Percentiles rank a stretch among this genome's conserved stretches.
Evolutionary conservation across 2,888 invertebrate species (phyloP).

Genomic region (Tanypteryx hageni): DNA sequence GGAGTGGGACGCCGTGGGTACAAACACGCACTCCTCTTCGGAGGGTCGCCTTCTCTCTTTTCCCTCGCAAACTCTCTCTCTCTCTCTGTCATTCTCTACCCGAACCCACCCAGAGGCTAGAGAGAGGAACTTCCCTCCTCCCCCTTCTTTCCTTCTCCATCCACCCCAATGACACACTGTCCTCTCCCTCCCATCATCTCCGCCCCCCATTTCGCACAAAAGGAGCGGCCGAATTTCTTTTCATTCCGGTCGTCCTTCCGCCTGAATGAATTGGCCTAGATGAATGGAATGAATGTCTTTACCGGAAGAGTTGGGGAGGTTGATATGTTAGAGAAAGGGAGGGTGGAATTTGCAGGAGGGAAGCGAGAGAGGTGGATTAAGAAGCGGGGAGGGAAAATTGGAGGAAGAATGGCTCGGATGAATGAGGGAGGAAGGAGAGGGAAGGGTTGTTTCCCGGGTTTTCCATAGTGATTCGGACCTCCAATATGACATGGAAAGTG

Average conservation of each 20-base stretch:
- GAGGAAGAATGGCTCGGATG: neutral
- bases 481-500: no score
- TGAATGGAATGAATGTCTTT: neutral
- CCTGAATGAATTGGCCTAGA: slow-evolving; percentile 3
- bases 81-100: no score
- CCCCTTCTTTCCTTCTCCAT: no score
- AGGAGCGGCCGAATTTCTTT: neutral
- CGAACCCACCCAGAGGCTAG: no score
- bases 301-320: neutral
- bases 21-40: no score
- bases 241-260: neutral
- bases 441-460: neutral
- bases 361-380: neutral
- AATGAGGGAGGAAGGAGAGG: neutral
- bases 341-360: neutral
- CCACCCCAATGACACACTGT: neutral
- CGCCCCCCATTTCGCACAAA: neutral
- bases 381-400: neutral
- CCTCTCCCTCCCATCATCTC: neutral
- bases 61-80: no score
- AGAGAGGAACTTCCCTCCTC: no score
- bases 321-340: neutral
- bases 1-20: no score
- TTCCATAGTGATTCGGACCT: no score
- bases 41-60: neutral